A percentile compares a stretch with the other conserved stretches of the same genome.
phyloP scores from a whole-genome alignment of 2,888 invertebrate genomes.

The Hymenopus coronatus region DNA sequence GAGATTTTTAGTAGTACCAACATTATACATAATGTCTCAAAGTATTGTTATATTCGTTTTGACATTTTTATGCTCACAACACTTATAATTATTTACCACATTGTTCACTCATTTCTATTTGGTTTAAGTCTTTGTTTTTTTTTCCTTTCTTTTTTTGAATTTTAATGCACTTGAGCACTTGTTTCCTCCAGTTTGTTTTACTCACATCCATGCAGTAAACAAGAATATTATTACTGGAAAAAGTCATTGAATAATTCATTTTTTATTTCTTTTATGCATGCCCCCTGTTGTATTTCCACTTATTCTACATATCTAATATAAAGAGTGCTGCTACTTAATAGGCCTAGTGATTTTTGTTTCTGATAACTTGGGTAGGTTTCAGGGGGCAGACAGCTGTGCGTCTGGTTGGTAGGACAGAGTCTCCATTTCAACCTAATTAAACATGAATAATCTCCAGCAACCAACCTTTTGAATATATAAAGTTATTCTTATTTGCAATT shows the following conservation, averaged over 20 bases:
- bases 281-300: background rate
- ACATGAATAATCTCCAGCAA: background rate
- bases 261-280: background rate
- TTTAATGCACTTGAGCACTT: slow-evolving; percentile 16
- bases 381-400: background rate
- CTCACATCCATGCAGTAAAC: background rate
- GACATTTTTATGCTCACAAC: slow-evolving; percentile 6
- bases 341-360: slow-evolving; percentile 19
- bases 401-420: background rate
- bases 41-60: slow-evolving; percentile 3
- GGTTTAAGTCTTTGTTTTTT: background rate
- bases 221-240: background rate
- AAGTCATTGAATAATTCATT: background rate
- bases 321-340: slow-evolving; percentile 18
- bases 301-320: slow-evolving; percentile 18
- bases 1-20: slow-evolving; percentile 7
- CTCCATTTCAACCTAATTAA: background rate
- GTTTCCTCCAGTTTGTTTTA: background rate
- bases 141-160: background rate
- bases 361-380: background rate
- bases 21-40: background rate
- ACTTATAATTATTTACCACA: slow-evolving; percentile 6
- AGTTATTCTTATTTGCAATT: background rate
- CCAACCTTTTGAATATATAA: background rate
- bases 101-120: slow-evolving; percentile 1